These are phyloP conservation scores for Ammospiza caudacuta DNA, from an alignment of 2,113 vertebrate species.

Conservation along the genomic window DNA sequence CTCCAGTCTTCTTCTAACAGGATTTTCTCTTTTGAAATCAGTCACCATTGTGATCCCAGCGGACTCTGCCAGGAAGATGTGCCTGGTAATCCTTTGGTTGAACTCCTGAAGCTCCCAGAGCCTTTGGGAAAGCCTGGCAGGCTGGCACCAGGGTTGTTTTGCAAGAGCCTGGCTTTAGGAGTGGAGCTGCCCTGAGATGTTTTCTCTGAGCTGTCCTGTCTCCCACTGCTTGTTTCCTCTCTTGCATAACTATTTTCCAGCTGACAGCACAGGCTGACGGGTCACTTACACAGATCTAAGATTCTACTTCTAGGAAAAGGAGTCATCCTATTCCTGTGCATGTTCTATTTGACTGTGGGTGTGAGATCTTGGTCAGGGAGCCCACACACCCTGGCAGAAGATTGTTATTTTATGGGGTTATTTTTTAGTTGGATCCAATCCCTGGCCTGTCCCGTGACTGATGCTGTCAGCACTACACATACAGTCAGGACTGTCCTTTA, in stretches of 20 bases:
- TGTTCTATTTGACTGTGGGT: background rate
- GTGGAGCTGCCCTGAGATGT: background rate
- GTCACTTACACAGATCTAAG: background rate
- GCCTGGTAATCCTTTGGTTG: background rate
- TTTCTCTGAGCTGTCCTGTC: background rate
- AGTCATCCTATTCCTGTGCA: background rate
- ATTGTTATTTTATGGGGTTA: background rate
- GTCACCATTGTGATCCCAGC: background rate
- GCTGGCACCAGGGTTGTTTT: background rate
- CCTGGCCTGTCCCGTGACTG: background rate
- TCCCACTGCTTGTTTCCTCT: background rate
- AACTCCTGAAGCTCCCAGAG: background rate
- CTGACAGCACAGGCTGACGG: rapidly evolving
- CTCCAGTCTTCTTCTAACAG: background rate
- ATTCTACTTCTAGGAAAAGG: background rate
- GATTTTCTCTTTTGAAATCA: background rate
- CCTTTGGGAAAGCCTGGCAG: background rate
- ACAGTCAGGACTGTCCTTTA: background rate
- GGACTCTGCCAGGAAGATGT: background rate
- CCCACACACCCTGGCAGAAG: background rate
- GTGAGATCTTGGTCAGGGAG: background rate
- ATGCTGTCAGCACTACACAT: background rate
- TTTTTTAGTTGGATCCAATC: background rate
- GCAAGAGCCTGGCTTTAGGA: background rate
- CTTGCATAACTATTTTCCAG: background rate